Evolutionary conservation across 2,113 vertebrate species (phyloP).

Genomic region (Sphyrna mokarran): DNA sequence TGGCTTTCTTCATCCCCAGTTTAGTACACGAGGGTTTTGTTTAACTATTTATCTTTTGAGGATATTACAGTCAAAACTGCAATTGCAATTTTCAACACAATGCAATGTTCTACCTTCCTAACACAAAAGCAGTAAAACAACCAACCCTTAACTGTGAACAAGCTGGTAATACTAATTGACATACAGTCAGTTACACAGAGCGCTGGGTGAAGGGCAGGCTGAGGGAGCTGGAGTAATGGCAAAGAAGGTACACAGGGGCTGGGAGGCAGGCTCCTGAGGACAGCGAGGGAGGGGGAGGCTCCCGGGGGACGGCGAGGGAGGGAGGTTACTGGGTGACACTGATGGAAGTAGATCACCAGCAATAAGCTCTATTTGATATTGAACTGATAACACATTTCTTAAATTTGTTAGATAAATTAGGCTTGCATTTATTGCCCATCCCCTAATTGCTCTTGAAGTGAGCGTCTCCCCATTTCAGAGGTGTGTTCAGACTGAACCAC

Average conservation of each 20-base stretch:
- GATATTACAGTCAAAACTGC: neutral
- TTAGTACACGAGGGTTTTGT: neutral
- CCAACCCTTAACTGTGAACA: neutral
- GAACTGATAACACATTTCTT: neutral
- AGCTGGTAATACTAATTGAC: neutral
- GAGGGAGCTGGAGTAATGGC: neutral
- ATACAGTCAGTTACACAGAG: neutral
- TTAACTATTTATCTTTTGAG: neutral
- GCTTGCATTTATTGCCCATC: no score
- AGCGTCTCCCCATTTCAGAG: no score
- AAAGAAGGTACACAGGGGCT: neutral
- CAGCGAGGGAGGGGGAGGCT: no score
- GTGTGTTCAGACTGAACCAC: no score
- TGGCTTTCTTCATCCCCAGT: neutral
- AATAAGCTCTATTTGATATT: neutral
- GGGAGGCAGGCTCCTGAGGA: neutral
- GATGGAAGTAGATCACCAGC: neutral
- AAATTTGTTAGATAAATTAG: no score
- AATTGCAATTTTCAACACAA: neutral
- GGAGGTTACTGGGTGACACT: no score
- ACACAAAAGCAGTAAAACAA: neutral
- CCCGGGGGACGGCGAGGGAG: no score
- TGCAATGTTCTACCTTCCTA: neutral
- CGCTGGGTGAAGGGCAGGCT: neutral
- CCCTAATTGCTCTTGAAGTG: no score